Evolutionary conservation across 1,140 invertebrate species (phyloP).

Genomic region (Drosophila gunungcola): DNA sequence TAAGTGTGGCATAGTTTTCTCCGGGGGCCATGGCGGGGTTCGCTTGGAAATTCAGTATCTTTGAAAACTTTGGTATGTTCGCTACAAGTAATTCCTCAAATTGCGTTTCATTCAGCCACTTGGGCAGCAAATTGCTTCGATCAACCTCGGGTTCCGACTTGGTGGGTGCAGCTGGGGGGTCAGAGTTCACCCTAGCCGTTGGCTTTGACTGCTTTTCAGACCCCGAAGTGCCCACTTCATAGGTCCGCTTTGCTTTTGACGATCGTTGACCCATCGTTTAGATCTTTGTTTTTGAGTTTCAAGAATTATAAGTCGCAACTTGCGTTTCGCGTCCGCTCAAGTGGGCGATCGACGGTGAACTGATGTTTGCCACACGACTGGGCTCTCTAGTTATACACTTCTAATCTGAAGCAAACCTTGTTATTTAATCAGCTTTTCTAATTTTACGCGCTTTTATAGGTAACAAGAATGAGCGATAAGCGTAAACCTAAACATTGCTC

Average conservation of each 20-base stretch:
- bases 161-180: not conserved
- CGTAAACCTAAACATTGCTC: not conserved
- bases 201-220: not conserved
- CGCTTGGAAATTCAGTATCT: conserved; percentile 55
- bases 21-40: conserved; percentile 55
- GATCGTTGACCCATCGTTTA: conserved; percentile 22
- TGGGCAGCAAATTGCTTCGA: conserved; percentile 42
- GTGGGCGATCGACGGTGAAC: conserved; percentile 18
- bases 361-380: conserved; percentile 7
- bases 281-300: not conserved
- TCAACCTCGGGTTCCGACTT: conserved; percentile 2
- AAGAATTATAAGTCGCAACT: not conserved
- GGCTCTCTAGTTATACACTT: conserved; percentile 14
- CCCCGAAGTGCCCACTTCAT: conserved; percentile 5
- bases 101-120: conserved; percentile 85
- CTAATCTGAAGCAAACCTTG: not conserved
- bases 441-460: not conserved
- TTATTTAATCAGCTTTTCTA: conserved; percentile 15
- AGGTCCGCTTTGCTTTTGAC: conserved; percentile 21
- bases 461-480: not conserved
- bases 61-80: conserved; percentile 67
- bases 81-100: conserved; percentile 82
- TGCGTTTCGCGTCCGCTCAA: conserved; percentile 1
- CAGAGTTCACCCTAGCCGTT: not conserved
- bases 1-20: conserved; percentile 76